Percentiles rank a stretch among this genome's conserved stretches.
Evolutionary conservation across 2,797 vertebrate genomes (phyloP).

Genomic region (Nyctibius grandis): DNA sequence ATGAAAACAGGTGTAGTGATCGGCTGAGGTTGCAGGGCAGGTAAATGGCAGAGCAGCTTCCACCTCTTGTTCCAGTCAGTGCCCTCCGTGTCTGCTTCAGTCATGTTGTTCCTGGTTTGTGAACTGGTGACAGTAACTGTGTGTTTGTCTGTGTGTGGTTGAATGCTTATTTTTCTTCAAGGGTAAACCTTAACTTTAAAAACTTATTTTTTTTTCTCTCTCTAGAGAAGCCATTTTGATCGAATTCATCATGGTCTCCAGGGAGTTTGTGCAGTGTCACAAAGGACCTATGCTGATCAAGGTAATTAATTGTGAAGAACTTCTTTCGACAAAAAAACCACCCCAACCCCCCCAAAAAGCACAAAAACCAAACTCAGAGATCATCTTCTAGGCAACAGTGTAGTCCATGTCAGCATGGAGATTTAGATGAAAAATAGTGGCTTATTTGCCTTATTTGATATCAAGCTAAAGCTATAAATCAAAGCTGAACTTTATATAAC

Average conservation of each 20-base stretch:
- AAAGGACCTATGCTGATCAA: constrained; percentile 89
- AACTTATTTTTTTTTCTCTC: not conserved
- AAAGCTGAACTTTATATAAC: not conserved
- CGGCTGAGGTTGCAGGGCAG: not conserved
- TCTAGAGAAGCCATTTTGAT: constrained; percentile 80
- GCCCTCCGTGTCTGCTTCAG: not conserved
- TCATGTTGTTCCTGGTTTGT: not conserved
- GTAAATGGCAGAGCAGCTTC: not conserved
- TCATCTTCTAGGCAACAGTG: not conserved
- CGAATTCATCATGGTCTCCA: constrained; percentile 85
- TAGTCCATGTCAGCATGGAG: not conserved
- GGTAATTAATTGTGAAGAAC: constrained; percentile 71
- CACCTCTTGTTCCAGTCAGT: not conserved
- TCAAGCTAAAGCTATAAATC: not conserved
- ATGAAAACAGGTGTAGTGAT: not conserved
- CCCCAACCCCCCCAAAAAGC: not conserved
- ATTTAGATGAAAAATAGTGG: not conserved
- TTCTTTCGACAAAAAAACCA: not conserved
- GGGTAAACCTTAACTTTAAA: not conserved
- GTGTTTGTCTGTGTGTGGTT: rapidly evolving
- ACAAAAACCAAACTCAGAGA: not conserved
- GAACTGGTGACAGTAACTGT: not conserved
- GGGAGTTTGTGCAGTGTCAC: constrained; percentile 75
- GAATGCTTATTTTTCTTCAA: not conserved
- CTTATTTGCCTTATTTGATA: not conserved